Conservation (phyloP, 2,113 vertebrate species). For the Arvicanthis niloticus region DNA sequence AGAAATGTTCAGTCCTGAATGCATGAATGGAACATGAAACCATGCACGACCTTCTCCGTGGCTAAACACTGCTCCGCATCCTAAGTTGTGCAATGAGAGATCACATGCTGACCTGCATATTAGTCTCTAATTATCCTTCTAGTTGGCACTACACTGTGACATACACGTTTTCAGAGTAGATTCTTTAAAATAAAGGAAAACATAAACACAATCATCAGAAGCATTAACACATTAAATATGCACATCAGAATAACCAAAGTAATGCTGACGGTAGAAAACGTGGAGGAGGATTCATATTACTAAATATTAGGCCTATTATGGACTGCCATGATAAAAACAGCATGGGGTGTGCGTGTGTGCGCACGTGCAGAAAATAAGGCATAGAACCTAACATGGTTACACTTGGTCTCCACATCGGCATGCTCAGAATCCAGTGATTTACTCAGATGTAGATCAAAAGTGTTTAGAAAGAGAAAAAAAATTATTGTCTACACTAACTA, state of each 20-base stretch:
- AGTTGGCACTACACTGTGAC: background rate
- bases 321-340: background rate
- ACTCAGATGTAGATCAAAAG: background rate
- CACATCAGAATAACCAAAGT: background rate
- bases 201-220: background rate
- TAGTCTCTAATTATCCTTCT: conserved; percentile 1
- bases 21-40: conserved; percentile 9
- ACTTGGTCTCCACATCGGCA: background rate
- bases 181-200: conserved; percentile 26
- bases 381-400: too few species aligned
- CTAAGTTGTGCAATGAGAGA: background rate
- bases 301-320: background rate
- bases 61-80: background rate
- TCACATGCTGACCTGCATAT: background rate
- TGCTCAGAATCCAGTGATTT: too few species aligned
- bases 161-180: background rate
- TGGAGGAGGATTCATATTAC: background rate
- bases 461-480: background rate
- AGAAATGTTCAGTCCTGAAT: background rate
- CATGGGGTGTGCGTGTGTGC: background rate
- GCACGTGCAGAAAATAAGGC: too few species aligned
- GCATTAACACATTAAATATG: background rate
- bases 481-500: background rate
- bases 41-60: background rate
- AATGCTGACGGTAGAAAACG: background rate